Evolutionary conservation across 2,888 invertebrate genomes (phyloP), one percentile per base, ranked within the genome.

Genomic region (Argyresthia goedartella): DNA sequence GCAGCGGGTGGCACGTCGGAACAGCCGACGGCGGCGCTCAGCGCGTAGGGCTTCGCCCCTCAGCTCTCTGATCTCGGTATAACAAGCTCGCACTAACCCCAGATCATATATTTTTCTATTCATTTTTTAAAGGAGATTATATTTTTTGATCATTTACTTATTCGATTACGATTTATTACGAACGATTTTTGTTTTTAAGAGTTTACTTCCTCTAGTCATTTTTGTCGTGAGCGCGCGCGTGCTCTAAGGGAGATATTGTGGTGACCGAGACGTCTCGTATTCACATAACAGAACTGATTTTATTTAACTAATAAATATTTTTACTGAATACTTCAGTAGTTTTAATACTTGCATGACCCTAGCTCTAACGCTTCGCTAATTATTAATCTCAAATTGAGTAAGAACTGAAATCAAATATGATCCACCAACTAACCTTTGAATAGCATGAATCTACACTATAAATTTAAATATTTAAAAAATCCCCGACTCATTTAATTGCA

Each of bases 21-120:
- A 85, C 81, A 84, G 81, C 84, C 85, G 76, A 76, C 86, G 74
- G 86, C 86, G 86, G 87, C 87, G 86, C 82, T 81, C 84, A 84
- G 86, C 86, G 87, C 87, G 82, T 87, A 86, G 84, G 69, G 57
- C 58, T 59, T 59, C 60, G 59, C 54, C 58, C 60, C 48, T 34
- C 46, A 14, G 35, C 72, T 73, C 80, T 77, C 75, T 81, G 81
- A 82, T 81, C 82, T 84, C 82, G 85, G 85, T 86, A 82, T 84
- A 82, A 84, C 81, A 74, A 70, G 69, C 74, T 76, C 76, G 69
- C 66, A 80, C 76, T 82, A 82, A 82, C 80, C 65, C 71, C 65
- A 78, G 71, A 73, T 76, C 75, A 72, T 77, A 66, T 81, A 80
- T 78, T 80, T 81, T 76, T 77, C 66, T 71, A 72, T 62, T 61